Conservation (phyloP, 2,888 invertebrate species). For the Megamerina dolium region DNA sequence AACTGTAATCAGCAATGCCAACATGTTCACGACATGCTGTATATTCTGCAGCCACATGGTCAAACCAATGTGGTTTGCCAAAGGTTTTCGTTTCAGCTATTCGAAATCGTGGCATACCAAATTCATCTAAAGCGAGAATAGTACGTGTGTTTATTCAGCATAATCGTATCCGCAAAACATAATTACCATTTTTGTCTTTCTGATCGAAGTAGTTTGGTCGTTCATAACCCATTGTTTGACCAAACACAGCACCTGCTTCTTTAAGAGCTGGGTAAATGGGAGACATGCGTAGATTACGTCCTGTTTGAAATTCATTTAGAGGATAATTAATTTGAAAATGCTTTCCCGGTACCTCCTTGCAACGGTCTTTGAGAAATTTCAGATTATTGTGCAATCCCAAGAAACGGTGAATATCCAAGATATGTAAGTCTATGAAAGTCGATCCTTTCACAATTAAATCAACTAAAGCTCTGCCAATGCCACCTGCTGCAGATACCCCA, state of each 20-base stretch:
- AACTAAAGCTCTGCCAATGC: slow-evolving; percentile 84
- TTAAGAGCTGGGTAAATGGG: slow-evolving; percentile 89
- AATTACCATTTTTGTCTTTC: slow-evolving; percentile 48
- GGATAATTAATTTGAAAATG: slow-evolving; percentile 81
- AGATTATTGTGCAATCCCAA: slow-evolving; percentile 91
- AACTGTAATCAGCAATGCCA: slow-evolving; percentile 92
- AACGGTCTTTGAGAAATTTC: slow-evolving; percentile 83
- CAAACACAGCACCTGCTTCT: slow-evolving; percentile 90
- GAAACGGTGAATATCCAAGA: slow-evolving; percentile 83
- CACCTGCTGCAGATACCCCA: slow-evolving; percentile 92
- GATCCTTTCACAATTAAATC: slow-evolving; percentile 80
- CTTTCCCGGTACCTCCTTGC: slow-evolving; percentile 83
- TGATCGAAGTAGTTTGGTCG: slow-evolving; percentile 85
- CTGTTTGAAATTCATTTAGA: slow-evolving; percentile 74
- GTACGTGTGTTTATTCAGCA: too few species aligned
- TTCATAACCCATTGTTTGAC: slow-evolving; percentile 97
- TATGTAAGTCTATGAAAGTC: slow-evolving; percentile 78
- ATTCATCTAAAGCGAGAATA: slow-evolving; percentile 35
- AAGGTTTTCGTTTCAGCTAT: slow-evolving; percentile 78
- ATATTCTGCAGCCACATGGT: slow-evolving; percentile 81
- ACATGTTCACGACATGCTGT: slow-evolving; percentile 88
- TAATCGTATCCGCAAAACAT: too few species aligned
- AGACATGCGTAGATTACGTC: slow-evolving; percentile 85
- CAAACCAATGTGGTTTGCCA: slow-evolving; percentile 91
- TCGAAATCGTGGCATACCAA: slow-evolving; percentile 49